These are phyloP conservation scores for Sialia sialis DNA, from an alignment of 2,113 vertebrate genomes.

Conservation along the genomic window DNA sequence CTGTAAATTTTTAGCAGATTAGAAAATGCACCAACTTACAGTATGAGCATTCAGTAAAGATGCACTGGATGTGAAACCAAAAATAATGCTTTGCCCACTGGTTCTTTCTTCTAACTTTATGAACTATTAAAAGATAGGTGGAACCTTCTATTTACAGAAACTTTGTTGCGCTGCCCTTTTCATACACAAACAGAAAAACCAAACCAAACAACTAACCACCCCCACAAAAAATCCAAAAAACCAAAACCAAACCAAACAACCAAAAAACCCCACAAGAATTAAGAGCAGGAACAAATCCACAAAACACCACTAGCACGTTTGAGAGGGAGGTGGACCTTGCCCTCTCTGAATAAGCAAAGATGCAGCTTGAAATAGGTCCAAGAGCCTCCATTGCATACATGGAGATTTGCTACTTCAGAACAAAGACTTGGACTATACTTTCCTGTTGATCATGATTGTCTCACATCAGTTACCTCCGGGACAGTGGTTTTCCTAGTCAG, in stretches of 20 bases:
- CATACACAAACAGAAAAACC: neutral
- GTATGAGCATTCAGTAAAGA: neutral
- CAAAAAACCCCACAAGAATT: neutral
- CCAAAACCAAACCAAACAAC: neutral
- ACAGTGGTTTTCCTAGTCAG: neutral
- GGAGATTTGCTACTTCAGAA: neutral
- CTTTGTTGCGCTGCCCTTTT: neutral
- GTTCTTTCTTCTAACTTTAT: neutral
- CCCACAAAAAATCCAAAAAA: neutral
- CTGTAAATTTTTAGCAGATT: constrained; percentile 1
- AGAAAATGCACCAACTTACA: neutral
- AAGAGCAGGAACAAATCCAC: neutral
- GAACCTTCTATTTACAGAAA: neutral
- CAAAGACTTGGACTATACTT: neutral
- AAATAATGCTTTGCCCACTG: neutral
- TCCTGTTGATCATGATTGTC: neutral
- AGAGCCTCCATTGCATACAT: neutral
- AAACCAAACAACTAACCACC: neutral
- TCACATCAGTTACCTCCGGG: neutral
- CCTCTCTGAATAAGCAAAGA: neutral
- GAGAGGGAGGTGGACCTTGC: neutral
- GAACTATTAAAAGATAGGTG: neutral
- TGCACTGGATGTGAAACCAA: neutral
- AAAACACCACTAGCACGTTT: neutral
- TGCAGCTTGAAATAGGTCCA: neutral